Evolutionary conservation across 2,797 vertebrate genomes (phyloP).

Genomic region (Micromesistius poutassou): DNA sequence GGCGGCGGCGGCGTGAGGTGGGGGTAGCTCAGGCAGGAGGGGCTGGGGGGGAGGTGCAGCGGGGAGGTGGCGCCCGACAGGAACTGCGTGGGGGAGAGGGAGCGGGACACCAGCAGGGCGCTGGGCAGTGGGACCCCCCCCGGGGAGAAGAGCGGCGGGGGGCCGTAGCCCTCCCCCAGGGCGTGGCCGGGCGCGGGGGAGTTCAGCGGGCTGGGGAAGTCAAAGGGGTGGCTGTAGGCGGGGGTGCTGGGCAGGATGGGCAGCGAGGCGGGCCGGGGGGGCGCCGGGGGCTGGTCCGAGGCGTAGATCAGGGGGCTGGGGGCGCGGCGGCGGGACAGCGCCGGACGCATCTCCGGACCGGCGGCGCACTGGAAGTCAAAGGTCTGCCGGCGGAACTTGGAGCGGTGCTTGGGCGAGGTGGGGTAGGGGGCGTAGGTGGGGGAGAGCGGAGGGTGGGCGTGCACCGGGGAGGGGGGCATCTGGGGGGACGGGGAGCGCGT

Average conservation of each 20-base stretch:
- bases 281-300: slow-evolving; percentile 79
- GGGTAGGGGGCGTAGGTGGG: slow-evolving; percentile 74
- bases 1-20: slow-evolving; percentile 75
- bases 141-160: slow-evolving; percentile 72
- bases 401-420: slow-evolving; percentile 79
- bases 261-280: slow-evolving; percentile 80
- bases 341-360: slow-evolving; percentile 67
- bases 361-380: slow-evolving; percentile 71
- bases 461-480: slow-evolving; percentile 31
- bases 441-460: slow-evolving; percentile 71
- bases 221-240: slow-evolving; percentile 80
- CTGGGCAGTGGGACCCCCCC: slow-evolving; percentile 62
- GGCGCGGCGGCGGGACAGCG: slow-evolving; percentile 76
- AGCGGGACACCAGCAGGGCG: slow-evolving; percentile 72
- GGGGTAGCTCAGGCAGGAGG: slow-evolving; percentile 74
- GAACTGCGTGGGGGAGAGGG: slow-evolving; percentile 83
- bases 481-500: slow-evolving; percentile 23
- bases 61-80: slow-evolving; percentile 79
- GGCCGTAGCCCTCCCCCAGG: slow-evolving; percentile 71
- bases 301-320: slow-evolving; percentile 88
- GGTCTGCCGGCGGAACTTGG: slow-evolving; percentile 74
- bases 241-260: slow-evolving; percentile 76
- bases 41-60: slow-evolving; percentile 68
- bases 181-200: slow-evolving; percentile 72
- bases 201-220: slow-evolving; percentile 81